A percentile compares a stretch with the other conserved stretches of the same genome.
Conservation (phyloP, 2,797 vertebrate species). For the Lepidocolaptes lacrymiger region DNA sequence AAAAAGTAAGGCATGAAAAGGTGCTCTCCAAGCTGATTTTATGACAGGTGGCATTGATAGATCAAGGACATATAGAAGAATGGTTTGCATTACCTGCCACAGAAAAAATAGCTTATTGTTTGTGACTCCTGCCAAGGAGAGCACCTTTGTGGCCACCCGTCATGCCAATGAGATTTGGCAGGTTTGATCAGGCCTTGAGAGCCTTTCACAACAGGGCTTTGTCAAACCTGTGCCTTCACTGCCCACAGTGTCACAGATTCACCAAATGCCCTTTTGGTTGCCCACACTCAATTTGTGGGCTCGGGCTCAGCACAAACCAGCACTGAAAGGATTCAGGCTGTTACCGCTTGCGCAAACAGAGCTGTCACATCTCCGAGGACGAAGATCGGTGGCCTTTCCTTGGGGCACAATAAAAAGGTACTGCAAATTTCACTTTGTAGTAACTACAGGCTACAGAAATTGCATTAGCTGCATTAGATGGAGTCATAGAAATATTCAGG, state of each 20-base stretch:
- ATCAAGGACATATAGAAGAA: conserved; percentile 45
- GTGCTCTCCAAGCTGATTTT: conserved; percentile 49
- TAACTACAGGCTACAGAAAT: conserved; percentile 73
- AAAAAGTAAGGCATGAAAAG: neutral
- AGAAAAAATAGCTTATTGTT: conserved; percentile 81
- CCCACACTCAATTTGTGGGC: conserved; percentile 60
- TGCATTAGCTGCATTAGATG: conserved; percentile 75
- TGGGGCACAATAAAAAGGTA: conserved; percentile 68
- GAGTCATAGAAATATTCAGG: conserved; percentile 69
- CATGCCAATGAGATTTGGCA: conserved; percentile 84
- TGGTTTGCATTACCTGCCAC: conserved; percentile 76
- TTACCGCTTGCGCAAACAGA: neutral
- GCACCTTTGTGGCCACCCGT: conserved; percentile 85
- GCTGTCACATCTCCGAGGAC: conserved; percentile 43
- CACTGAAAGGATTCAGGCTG: conserved; percentile 16
- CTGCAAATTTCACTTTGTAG: conserved; percentile 76
- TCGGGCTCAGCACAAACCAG: conserved; percentile 73
- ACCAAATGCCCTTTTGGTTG: conserved; percentile 29
- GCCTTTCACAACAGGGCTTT: conserved; percentile 80
- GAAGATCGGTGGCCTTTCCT: conserved; percentile 56
- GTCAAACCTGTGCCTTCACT: conserved; percentile 67
- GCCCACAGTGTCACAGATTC: conserved; percentile 35
- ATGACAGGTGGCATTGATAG: conserved; percentile 18
- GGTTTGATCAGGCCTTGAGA: conserved; percentile 79
- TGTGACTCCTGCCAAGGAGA: conserved; percentile 85